A percentile compares a stretch with the other conserved stretches of the same genome.
These are phyloP conservation scores for Dorcus hopei DNA, from an alignment of 2,888 invertebrate species.

Conservation along the genomic window DNA sequence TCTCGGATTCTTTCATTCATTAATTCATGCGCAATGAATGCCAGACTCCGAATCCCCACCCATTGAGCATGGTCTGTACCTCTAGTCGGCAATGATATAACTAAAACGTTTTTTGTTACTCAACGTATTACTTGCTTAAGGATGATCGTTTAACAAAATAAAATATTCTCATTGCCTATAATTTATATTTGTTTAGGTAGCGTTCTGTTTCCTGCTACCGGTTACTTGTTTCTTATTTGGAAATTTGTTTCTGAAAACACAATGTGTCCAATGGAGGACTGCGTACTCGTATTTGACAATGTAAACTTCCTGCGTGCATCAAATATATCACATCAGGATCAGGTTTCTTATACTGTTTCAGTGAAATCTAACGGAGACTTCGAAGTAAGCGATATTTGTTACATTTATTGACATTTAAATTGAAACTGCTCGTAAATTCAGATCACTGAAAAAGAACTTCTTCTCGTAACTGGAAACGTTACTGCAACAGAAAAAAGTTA, in stretches of 20 bases:
- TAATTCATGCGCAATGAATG: too few relatives aligned
- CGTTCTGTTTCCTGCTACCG: slow-evolving; percentile 60
- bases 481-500: neutral
- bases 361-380: slow-evolving; percentile 36
- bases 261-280: slow-evolving; percentile 43
- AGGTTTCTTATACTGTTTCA: slow-evolving; percentile 25
- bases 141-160: too few relatives aligned
- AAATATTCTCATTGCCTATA: too few relatives aligned
- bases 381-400: slow-evolving; percentile 29
- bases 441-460: slow-evolving; percentile 9
- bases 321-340: slow-evolving; percentile 47
- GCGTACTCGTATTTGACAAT: slow-evolving; percentile 57
- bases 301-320: slow-evolving; percentile 50
- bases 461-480: slow-evolving; percentile 12
- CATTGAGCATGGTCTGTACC: too few relatives aligned
- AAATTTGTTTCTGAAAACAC: slow-evolving; percentile 51
- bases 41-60: too few relatives aligned
- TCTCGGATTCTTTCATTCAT: too few relatives aligned
- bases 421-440: slow-evolving; percentile 17
- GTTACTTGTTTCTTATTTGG: slow-evolving; percentile 52
- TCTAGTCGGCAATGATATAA: too few relatives aligned
- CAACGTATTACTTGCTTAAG: too few relatives aligned
- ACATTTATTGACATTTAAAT: slow-evolving; percentile 31
- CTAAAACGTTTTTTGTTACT: too few relatives aligned
- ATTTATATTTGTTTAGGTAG: slow-evolving; percentile 33